Base-by-base conservation (phyloP, 2,888 invertebrate genomes). In the Strigamia crassipes region DNA sequence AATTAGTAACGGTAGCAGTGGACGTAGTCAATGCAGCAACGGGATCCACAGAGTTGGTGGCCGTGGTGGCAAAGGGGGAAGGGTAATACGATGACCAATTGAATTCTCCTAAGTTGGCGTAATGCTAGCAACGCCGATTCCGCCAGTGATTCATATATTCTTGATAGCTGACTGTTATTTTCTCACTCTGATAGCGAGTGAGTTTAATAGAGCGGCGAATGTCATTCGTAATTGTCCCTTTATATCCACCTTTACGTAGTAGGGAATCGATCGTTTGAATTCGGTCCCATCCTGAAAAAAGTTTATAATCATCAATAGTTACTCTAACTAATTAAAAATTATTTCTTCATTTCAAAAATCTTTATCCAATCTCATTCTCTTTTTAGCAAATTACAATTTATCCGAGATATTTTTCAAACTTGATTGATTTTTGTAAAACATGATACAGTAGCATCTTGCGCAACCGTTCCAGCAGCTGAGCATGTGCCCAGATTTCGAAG, bases 241-340 rank as follows among this genome's bases (percentile, higher is more conserved):
- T 96, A 90, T 93, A 98, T 79, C 99, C 99, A 84, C 98, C 99
- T 90, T 99, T 99, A 85, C 97, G 92, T 84, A 99, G 91, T 84
- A 99, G 90, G 61, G 98, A 97, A 90, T 99, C 99, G 87, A 99
- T 97, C 31, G 99, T 99, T 90, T 99, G 97, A 85, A 95, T 92
- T 90, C 96, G 96, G 91, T 99, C 96, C 99, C 99, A 99, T 86
- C 98, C 98, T 98, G 89, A 27, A 90, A 87, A 83, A 42, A 79
- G 21, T n/a, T 18, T n/a, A 6, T n/a, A 56, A 18, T 27, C 27
- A 38, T 38, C 38, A 38, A 27, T 27, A 27, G 27, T 27, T 27
- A 27, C 27, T 27, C 27, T 27, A 27, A 27, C 1, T 2, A 27
- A 27, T 27, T 27, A 3, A 27, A 27, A 27, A 38, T 0, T 6